Base-by-base conservation (phyloP, 2,888 invertebrate species). In the Gymnoscelis rufifasciata region DNA sequence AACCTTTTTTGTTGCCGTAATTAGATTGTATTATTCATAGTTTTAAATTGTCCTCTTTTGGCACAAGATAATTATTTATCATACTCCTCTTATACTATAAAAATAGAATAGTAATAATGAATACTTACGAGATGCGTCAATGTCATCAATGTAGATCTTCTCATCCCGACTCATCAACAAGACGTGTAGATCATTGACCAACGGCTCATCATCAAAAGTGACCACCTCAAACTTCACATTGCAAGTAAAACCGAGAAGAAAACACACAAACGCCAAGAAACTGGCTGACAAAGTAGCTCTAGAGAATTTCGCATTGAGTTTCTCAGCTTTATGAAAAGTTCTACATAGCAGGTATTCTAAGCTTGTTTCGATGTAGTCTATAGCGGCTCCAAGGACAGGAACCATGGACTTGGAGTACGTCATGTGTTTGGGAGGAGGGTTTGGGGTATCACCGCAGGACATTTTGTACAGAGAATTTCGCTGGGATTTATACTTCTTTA, bases 201-300 rank as follows among this genome's bases (percentile, higher is more conserved):
- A 41, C 0, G 84, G 79, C 7, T 68, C 65, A 0, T 78, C 68
- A 24, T 78, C 71, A 0, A 75, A 51, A 0, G 71, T 84, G n/a
- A 77, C 81, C 1, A 86, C 76, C 66, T 87, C 88, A 3, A 88
- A 73, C 58, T 88, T 88, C 2, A 87, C 68, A 41, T 84, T 86
- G 23, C 72, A 69, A 6, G 69, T 62, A 5, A 84, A 50, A 0
- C 83, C 88, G 4, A 86, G 59, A 2, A 76, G 10, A 0, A 86
- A 52, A 12, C 84, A 83, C 0, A 81, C 74, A 0, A 54, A 33
- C 0, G 78, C 71, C 41, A 84, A 52, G 49, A 86, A 86, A 0
- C 71, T 59, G 0, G 78, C 63, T 0, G 86, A 81, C 0, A 84
- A 54, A 0, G 68, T 64, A 0, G 68, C 64, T 43, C 58, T 71